Evolutionary conservation across 2,797 vertebrate genomes (phyloP).

Genomic region (Phalloptychus januarius): DNA sequence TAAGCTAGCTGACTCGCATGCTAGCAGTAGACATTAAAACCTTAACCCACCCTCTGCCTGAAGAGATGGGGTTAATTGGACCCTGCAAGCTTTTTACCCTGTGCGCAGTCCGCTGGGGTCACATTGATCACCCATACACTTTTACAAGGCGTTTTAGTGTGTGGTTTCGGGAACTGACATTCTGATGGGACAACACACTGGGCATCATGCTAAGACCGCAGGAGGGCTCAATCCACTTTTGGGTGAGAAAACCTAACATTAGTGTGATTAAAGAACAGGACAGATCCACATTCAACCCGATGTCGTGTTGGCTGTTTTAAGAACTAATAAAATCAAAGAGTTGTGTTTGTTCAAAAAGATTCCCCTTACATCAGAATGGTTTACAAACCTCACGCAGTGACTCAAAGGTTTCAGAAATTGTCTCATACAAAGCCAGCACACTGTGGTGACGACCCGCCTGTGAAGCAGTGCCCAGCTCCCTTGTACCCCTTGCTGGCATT

Average conservation of each 20-base stretch:
- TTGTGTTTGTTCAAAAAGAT: not conserved
- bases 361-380: not conserved
- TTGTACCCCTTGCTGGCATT: conserved; percentile 27
- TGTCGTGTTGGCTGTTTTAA: not conserved
- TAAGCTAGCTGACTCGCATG: not conserved
- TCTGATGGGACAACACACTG: too few species aligned
- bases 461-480: conserved; percentile 4
- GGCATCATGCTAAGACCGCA: too few species aligned
- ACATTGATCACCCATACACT: too few species aligned
- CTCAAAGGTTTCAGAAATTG: conserved; percentile 4
- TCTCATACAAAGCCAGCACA: not conserved
- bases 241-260: not conserved
- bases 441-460: not conserved
- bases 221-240: not conserved
- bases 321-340: not conserved
- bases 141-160: too few species aligned
- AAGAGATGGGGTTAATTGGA: too few species aligned
- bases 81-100: too few species aligned
- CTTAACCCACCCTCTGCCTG: not conserved
- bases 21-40: not conserved
- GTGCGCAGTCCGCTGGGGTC: too few species aligned
- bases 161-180: too few species aligned
- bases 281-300: not conserved
- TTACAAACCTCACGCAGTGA: not conserved
- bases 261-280: not conserved